Base-by-base conservation (phyloP, 2,888 invertebrate genomes). In the Thelaira solivaga region DNA sequence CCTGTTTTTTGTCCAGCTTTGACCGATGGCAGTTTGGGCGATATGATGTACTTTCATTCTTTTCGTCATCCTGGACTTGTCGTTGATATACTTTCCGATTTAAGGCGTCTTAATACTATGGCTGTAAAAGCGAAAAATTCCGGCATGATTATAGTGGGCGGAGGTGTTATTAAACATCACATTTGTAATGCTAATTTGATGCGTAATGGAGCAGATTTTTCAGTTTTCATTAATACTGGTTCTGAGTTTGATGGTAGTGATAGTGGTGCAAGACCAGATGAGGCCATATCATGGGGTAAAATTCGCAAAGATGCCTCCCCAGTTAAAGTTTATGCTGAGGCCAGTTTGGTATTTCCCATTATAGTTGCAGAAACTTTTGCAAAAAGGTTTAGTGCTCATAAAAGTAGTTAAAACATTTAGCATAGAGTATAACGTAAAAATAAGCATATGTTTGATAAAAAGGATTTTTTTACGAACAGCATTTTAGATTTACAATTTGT, bases 1-100 rank as follows among this genome's bases (percentile, higher is more conserved):
- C 99, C 99, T 0, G 95, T 99, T 0, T 99, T 96, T 87, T 96
- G 98, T 89, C 99, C 99, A 0, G 99, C 98, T 0, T 90, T 99
- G 76, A 99, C 99, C 0, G 99, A 99, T 90, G 99, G 99, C 0
- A 97, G 97, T 82, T 90, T 96, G 76, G 98, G 99, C 0, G 99
- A 99, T 87, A 99, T 99, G 98, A 95, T 99, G 93, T 99, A 97
- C 88, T 98, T 99, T 86, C 99, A 99, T 90, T 97, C 98, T 0
- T 97, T 94, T 87, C 94, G 93, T 82, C 95, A 95, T 86, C 97
- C 98, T 0, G 99, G 99, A 0, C 91, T 99, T 6, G 91, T 97
- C 26, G 90, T 99, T 53, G 99, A 99, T 87, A 97, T 99, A 86
- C 90, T 98, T 20, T 94, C 96, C 86, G 99, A 99, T 90, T 90